Base-by-base conservation (phyloP, 1,140 invertebrate species). In the Drosophila nebulosa region DNA sequence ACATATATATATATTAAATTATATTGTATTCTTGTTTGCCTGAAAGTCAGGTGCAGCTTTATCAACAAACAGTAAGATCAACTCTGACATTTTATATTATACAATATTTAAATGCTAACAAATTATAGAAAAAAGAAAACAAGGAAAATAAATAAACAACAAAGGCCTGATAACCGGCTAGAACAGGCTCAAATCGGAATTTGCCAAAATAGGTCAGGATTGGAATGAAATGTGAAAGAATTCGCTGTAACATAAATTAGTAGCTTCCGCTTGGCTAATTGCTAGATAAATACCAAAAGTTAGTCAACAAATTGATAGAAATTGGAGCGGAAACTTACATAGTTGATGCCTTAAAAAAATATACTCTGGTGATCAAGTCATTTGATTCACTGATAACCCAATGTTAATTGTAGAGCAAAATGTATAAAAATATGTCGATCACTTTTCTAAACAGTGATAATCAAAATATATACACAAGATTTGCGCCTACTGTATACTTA, bases 121-220 rank as follows among this genome's bases (percentile, higher is more conserved):
- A 60, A 12, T 59, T 57, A 61, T 61, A 63, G 50, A 64, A 69
- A 60, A 61, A 69, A 36, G 30, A 52, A 52, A 50, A 14, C 67
- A 61, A 67, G 16, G n/a, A 22, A 74, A 63, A 52, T 74, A 27
- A 52, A 36, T 32, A 32, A 24, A 74, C 66, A 55, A 10, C 12
- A 68, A 75, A 50, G 75, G 53, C 51, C 10, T 30, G 51, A 71
- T 66, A 69, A 85, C 63, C 62, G 35, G 64, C 59, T 68, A 18
- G 18, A 70, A 36, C 76, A 75, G 46, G 52, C 30, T 22, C 22
- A 62, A 85, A 51, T 62, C 50, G 27, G 65, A 59, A 12, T 35
- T 58, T 3, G 12, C 4, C 16, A 16, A 3, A 1, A 52, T 14
- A 26, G 59, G 10, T 22, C 4, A 42, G 12, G 32, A 16, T 62